Conservation (phyloP, 1,140 invertebrate genomes). For the Littorina saxatilis region DNA sequence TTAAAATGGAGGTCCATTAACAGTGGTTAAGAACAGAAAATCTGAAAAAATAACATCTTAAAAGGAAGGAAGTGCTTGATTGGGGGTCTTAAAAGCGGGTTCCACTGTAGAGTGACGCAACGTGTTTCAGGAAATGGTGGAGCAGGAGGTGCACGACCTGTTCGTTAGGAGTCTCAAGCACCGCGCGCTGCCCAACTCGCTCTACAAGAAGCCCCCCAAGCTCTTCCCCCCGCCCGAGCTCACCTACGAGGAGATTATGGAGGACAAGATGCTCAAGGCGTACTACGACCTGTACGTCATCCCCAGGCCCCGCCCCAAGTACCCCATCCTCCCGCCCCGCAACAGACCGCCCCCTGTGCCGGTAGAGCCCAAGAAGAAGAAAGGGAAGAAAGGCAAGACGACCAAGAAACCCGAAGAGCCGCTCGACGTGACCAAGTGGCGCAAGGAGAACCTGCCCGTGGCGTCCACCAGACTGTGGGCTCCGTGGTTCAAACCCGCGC, state of each 20-base stretch:
- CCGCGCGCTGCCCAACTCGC: slow-evolving; percentile 6
- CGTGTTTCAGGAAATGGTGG: not conserved
- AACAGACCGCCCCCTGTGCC: not conserved
- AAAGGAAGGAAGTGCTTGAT: too few species aligned
- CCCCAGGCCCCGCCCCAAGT: not conserved
- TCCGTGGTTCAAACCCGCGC: not conserved
- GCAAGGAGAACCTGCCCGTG: slow-evolving; percentile 6
- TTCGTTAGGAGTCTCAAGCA: not conserved
- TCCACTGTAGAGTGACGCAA: too few species aligned
- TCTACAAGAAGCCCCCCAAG: not conserved
- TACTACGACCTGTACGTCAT: not conserved
- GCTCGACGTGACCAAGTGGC: not conserved
- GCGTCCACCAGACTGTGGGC: not conserved
- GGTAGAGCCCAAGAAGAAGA: not conserved
- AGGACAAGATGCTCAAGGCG: not conserved
- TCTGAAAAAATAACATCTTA: too few species aligned
- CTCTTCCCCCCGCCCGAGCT: not conserved
- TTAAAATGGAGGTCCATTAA: too few species aligned
- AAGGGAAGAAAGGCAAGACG: not conserved
- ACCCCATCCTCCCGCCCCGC: slow-evolving; percentile 10
- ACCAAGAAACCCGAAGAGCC: not conserved
- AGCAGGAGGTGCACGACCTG: not conserved
- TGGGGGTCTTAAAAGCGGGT: too few species aligned
- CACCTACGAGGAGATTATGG: not conserved
- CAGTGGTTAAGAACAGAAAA: too few species aligned